Percentiles rank a stretch among this genome's conserved stretches.
These are phyloP conservation scores for Triops longicaudatus DNA, from an alignment of 1,140 invertebrate genomes.

Conservation along the genomic window DNA sequence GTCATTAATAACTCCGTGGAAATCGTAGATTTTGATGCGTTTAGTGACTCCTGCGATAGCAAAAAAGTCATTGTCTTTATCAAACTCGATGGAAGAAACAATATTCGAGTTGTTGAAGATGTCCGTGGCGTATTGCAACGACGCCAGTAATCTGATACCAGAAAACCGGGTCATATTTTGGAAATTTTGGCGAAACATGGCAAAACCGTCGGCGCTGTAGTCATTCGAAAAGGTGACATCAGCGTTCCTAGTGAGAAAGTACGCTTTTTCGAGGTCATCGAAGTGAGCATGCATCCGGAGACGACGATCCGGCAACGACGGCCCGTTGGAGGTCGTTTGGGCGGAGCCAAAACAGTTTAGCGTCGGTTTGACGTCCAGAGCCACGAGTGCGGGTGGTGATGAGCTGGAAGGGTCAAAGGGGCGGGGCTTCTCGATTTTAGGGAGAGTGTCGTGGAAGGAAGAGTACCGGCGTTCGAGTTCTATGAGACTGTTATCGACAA, in stretches of 20 bases:
- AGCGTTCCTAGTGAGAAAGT: constrained; percentile 65
- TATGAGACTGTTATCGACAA: constrained; percentile 49
- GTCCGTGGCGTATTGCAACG: constrained; percentile 83
- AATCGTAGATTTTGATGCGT: constrained; percentile 90
- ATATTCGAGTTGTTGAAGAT: constrained; percentile 83
- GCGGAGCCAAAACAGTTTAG: constrained; percentile 18
- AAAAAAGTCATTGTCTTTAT: constrained; percentile 93
- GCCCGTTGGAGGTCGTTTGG: background rate
- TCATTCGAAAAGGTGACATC: constrained; percentile 54
- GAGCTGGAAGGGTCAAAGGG: background rate
- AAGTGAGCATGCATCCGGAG: constrained; percentile 77
- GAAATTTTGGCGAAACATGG: constrained; percentile 75
- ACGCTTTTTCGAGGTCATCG: constrained; percentile 81
- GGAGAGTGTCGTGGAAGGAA: background rate
- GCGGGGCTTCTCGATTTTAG: background rate
- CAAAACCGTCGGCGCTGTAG: constrained; percentile 48
- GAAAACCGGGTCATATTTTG: constrained; percentile 81
- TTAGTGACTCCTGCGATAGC: constrained; percentile 94
- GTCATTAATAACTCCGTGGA: constrained; percentile 72
- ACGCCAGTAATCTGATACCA: constrained; percentile 67
- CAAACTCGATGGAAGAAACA: constrained; percentile 94
- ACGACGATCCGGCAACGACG: constrained; percentile 51
- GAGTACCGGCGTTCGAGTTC: background rate
- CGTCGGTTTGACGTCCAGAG: too few species aligned
- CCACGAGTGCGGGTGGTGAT: too few species aligned